Base-by-base conservation (phyloP, 2,888 invertebrate genomes). In the Acrobasis suavella region DNA sequence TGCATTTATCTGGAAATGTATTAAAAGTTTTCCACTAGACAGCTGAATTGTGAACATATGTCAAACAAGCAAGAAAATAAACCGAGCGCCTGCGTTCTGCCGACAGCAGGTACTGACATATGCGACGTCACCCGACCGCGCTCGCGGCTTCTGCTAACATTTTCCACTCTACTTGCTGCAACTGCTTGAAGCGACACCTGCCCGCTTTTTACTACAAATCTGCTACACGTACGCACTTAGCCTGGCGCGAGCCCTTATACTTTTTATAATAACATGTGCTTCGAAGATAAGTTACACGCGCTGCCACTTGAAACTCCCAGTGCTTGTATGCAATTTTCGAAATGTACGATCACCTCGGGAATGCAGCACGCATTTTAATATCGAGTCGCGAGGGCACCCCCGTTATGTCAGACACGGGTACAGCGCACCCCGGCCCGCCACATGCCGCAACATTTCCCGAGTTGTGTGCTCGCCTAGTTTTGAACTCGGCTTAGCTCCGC, bases 401-500 rank as follows among this genome's bases (percentile, higher is more conserved):
- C 74, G 74, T 76, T 80, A 79, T 79, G 80, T 83, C 78, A 81
- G 83, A 83, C 80, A 77, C 69, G 77, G 78, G 79, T 79, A 76
- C 80, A 80, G 17, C 83, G 83, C n/a, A 59, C 58, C 37, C n/a
- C 37, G n/a, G 39, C 78, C 75, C 75, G 76, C 77, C 78, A 78
- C 78, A 76, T 74, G 77, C 77, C 76, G 78, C 79, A 81, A 86
- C 82, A 83, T 87, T 84, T 83, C 78, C 81, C 76, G 73, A 81
- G 77, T 81, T 78, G 75, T 79, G 78, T 80, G 74, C 80, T 80
- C 80, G 79, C 82, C 80, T 85, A 90, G 89, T 90, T 91, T 86
- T 87, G 85, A 90, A 90, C 86, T 87, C 84, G 85, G 86, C 85
- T 89, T 83, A 89, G 87, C 90, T 86, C 78, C 77, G 78, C 80